phyloP scores from a whole-genome alignment of 1,140 invertebrate species.

The Delia radicum region DNA sequence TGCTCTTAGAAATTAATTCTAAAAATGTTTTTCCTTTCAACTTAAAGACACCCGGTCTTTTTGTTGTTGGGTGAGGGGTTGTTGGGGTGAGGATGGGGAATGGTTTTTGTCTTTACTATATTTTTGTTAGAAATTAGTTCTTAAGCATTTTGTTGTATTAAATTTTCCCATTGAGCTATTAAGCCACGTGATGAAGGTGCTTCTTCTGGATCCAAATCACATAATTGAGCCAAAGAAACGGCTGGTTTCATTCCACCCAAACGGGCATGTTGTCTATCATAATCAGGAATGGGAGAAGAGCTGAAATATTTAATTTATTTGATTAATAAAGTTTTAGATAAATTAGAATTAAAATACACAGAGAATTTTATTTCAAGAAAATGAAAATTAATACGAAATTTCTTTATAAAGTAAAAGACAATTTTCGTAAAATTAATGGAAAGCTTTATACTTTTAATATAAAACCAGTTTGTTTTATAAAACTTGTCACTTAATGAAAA shows the following conservation, averaged over 20 bases:
- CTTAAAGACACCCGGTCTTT: background rate
- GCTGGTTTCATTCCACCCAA: constrained; percentile 59
- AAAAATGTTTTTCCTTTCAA: background rate
- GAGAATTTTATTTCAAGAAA: too few species aligned
- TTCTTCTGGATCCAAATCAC: constrained; percentile 60
- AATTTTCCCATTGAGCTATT: constrained; percentile 64
- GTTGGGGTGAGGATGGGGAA: background rate
- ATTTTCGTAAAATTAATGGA: too few species aligned
- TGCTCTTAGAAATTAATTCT: too few species aligned
- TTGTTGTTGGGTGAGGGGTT: background rate
- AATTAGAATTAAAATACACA: background rate
- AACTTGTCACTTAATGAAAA: too few species aligned
- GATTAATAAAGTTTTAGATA: background rate
- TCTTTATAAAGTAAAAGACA: too few species aligned
- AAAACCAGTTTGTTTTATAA: too few species aligned
- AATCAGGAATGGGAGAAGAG: constrained; percentile 32
- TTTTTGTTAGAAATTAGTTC: background rate
- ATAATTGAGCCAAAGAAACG: constrained; percentile 62
- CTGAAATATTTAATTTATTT: constrained; percentile 22
- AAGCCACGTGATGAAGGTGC: constrained; percentile 62
- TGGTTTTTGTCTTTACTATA: background rate
- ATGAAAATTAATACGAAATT: too few species aligned
- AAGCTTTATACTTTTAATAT: too few species aligned
- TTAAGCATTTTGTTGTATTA: constrained; percentile 60
- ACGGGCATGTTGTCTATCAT: constrained; percentile 20